Evolutionary conservation across 2,113 vertebrate genomes (phyloP), one percentile per base, ranked within the genome.

Genomic region (Astur gentilis): DNA sequence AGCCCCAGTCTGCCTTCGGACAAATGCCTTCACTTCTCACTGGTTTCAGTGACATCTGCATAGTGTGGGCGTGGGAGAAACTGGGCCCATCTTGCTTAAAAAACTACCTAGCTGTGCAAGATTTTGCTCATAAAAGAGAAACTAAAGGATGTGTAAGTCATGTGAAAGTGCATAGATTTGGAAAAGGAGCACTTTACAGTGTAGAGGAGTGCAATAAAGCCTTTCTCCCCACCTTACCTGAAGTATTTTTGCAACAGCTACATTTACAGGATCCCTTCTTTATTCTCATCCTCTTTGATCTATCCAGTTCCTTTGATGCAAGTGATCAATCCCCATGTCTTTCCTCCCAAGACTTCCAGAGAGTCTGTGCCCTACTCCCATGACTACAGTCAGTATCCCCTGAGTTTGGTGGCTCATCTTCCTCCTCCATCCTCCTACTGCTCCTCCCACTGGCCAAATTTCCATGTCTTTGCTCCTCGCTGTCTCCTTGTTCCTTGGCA

Each of bases 281-380:
- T 78, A 71, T 87, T 92, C 65, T 91, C 50, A 75, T 71, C 45
- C 14, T 90, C 85, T 97, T 93, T 95, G 82, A 94, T 92, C 90
- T 93, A 23, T 50, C n/a, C 50, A 40, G 23, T 62, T 88, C 47
- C 83, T 97, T 92, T 92, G 52, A 90, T 61, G 42, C 1, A 4
- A 88, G 42, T 62, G 67, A 84, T 81, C 67, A 92, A 52, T 95
- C 80, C 52, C 42, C 2, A 9, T 82, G 38, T 71, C 67, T 96
- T 88, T 90, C 47, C 52, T 95, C 36, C 40, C 61, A 61, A 89
- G 67, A 27, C 8, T 96, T 89, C 45, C 54, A 80, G 58, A 88
- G 52, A 83, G 10, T 57, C 70, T 93, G 27, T 69, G 69, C 27
- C 69, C 69, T 87, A 36, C 32, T 89, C 50, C 71, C 27, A 45